Evolutionary conservation across 2,113 vertebrate genomes (phyloP).

Genomic region (Siphamia tubifer): DNA sequence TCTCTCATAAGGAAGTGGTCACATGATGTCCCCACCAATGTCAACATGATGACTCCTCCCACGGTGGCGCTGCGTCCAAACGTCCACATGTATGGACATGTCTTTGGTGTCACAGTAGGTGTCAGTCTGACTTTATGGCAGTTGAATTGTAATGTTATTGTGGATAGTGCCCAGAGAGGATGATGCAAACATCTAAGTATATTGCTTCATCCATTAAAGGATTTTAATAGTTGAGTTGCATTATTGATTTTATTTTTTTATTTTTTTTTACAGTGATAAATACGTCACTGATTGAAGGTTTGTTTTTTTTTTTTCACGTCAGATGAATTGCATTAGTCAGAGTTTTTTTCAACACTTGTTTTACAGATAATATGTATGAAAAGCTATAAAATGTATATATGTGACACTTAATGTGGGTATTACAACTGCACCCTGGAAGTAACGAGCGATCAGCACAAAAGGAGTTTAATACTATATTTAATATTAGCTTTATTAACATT

Average conservation of each 20-base stretch:
- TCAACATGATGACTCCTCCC: no score
- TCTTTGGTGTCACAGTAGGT: slow-evolving; percentile 63
- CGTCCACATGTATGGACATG: slow-evolving; percentile 21
- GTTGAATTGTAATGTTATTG: slow-evolving; percentile 51
- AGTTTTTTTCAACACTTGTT: slow-evolving; percentile 50
- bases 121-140: slow-evolving; percentile 65
- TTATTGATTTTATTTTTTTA: slow-evolving; percentile 81
- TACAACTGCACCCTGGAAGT: slow-evolving; percentile 40
- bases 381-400: slow-evolving; percentile 64
- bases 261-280: slow-evolving; percentile 82
- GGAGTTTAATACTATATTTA: slow-evolving; percentile 8
- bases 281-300: slow-evolving; percentile 80
- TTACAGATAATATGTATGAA: slow-evolving; percentile 33
- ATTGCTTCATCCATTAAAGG: slow-evolving; percentile 81
- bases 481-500: no score
- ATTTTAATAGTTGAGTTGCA: slow-evolving; percentile 80
- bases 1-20: no score
- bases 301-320: no score
- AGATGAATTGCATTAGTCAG: slow-evolving; percentile 71
- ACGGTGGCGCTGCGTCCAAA: neutral
- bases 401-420: slow-evolving; percentile 49
- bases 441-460: slow-evolving; percentile 42
- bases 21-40: no score
- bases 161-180: slow-evolving; percentile 57
- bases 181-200: slow-evolving; percentile 79